phyloP scores from a whole-genome alignment of 1,140 invertebrate species.

The Pissodes strobi region DNA sequence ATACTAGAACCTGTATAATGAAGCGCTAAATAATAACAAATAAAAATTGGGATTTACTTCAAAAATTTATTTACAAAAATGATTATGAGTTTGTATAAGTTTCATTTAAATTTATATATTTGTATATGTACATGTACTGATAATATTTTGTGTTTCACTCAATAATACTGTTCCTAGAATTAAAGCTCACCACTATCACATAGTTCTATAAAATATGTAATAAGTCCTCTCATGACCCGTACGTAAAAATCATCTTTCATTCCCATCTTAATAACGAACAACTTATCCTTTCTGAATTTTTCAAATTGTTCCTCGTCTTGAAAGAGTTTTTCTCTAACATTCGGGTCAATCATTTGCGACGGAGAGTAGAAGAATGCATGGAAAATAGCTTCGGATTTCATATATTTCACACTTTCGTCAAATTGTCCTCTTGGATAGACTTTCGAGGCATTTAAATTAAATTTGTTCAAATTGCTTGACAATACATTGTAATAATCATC shows the following conservation, averaged over 20 bases:
- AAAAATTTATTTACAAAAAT: too few species aligned
- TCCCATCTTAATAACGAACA: background rate
- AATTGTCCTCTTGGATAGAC: constrained; percentile 14
- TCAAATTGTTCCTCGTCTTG: background rate
- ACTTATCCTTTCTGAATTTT: background rate
- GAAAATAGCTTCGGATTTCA: constrained; percentile 1
- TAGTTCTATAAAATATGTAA: background rate
- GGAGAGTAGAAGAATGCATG: constrained; percentile 2
- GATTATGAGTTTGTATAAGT: too few species aligned
- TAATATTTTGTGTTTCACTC: too few species aligned
- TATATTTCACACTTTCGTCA: constrained; percentile 3
- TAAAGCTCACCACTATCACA: constrained; percentile 1
- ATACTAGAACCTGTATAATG: too few species aligned
- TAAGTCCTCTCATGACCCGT: background rate
- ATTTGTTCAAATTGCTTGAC: background rate
- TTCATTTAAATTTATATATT: too few species aligned
- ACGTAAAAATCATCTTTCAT: background rate
- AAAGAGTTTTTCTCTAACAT: constrained; percentile 1
- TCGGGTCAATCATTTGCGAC: background rate
- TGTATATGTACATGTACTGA: background rate
- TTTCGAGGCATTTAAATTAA: constrained; percentile 1
- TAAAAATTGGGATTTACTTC: too few species aligned
- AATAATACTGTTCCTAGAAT: too few species aligned
- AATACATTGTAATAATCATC: constrained; percentile 22
- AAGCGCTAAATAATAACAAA: too few species aligned